Base-by-base conservation (phyloP, 2,888 invertebrate species). In the Mesorhabditis sp. region DNA sequence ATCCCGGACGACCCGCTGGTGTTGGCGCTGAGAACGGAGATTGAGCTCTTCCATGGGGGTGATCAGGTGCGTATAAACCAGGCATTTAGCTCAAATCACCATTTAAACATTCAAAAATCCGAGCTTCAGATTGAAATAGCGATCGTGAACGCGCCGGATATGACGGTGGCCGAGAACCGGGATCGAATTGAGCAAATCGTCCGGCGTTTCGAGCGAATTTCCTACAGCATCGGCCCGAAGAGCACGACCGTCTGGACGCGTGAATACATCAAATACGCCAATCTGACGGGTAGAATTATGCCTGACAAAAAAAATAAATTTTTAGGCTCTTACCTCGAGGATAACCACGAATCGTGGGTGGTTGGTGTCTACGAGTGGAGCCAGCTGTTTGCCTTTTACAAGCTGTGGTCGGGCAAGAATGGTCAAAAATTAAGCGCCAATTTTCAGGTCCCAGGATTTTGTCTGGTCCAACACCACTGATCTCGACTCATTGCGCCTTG, bases 341-440 rank as follows among this genome's bases (percentile, higher is more conserved):
- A 85, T 70, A 81, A 82, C 68, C 71, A 80, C n/a, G 78, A 78
- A 65, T 76, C 78, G 62, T 85, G 85, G 85, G 77, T 80, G 5
- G 72, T 81, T n/a, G 84, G 81, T 13, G 84, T 85, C 6, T 80
- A 80, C 68, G 84, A 85, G 63, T 85, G 84, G 84, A 78, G 79
- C 5, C 81, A 81, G 41, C 76, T 84, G 4, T 85, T 83, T 71
- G 83, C 85, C 1, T 85, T 82, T 71, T 83, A 84, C 72, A 84
- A 83, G 66, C 70, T 84, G 0, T 85, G 85, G 85, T 81, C 70
- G 4, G 45, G 10, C 42, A 7, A 2, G 10, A 65, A 65, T 7
- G 6, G 64, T 7, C 10, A 66, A 43, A 66, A n/a, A 2, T 2
- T 7, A n/a, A n/a, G 67, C 10, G 63, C 64, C 43, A 3, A 41